These are phyloP conservation scores for Sinohyriopsis cumingii DNA, from an alignment of 2,888 invertebrate species.

Conservation along the genomic window DNA sequence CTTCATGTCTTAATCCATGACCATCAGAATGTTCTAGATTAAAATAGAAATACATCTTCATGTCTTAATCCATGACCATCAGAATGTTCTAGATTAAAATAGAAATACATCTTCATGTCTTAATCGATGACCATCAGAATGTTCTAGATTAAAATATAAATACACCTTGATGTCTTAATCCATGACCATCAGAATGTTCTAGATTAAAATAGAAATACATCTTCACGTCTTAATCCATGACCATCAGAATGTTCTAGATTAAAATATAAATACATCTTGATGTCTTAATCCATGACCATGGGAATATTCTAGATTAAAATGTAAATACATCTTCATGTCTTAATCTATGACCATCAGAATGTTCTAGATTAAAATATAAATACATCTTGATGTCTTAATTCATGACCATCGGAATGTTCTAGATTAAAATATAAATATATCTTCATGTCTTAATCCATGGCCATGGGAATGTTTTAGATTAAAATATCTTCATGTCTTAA, in stretches of 20 bases:
- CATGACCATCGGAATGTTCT: conserved; percentile 52
- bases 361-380: no score
- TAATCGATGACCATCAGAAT: conserved; percentile 56
- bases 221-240: conserved; percentile 42
- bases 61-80: conserved; percentile 60
- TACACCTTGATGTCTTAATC: conserved; percentile 20
- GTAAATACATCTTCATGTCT: no score
- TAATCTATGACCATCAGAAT: conserved; percentile 58
- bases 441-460: conserved; percentile 42
- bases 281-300: conserved; percentile 44
- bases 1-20: conserved; percentile 19
- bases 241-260: conserved; percentile 40
- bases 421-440: no score
- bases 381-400: conserved; percentile 16
- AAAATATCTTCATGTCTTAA: conserved; percentile 17
- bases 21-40: no score
- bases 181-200: conserved; percentile 52
- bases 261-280: no score
- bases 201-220: no score
- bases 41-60: no score
- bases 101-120: conserved; percentile 2
- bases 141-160: no score
- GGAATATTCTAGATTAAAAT: no score
- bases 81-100: conserved; percentile 6
- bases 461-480: conserved; percentile 40